phyloP scores from a whole-genome alignment of 2,888 invertebrate genomes.

The Cephus pulcher region DNA sequence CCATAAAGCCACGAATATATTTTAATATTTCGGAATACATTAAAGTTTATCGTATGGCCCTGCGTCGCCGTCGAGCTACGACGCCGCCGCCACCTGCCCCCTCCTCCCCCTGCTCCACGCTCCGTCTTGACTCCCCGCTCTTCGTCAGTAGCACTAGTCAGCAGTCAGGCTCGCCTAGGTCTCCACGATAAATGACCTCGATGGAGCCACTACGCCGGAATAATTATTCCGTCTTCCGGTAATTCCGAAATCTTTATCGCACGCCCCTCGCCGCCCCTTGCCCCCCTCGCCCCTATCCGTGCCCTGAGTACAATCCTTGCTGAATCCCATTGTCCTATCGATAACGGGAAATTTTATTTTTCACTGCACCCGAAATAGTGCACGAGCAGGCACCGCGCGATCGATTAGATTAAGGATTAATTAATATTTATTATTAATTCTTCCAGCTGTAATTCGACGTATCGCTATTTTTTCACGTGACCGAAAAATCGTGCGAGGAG shows the following conservation, averaged over 20 bases:
- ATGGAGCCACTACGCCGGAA: constrained; percentile 31
- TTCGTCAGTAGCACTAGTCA: constrained; percentile 2
- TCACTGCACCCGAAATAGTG: no score
- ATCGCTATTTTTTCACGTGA: no score
- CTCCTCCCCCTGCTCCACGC: constrained; percentile 15
- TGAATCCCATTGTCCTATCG: no score
- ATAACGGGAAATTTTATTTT: no score
- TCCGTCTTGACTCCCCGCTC: constrained; percentile 1
- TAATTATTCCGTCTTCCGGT: constrained; percentile 26
- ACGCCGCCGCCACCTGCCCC: constrained; percentile 21
- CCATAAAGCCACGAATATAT: constrained; percentile 62
- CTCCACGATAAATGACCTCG: constrained; percentile 24
- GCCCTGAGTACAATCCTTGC: no score
- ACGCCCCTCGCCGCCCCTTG: not conserved
- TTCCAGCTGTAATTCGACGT: no score
- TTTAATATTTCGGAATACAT: constrained; percentile 67
- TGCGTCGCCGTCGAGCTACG: no score
- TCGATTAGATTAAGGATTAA: no score
- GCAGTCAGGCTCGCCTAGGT: no score
- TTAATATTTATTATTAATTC: no score
- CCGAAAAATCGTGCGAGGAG: no score
- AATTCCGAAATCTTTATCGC: not conserved
- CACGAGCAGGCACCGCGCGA: no score
- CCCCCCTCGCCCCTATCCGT: not conserved
- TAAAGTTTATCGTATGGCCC: constrained; percentile 61